These are phyloP conservation scores for Daphoenositta chrysoptera DNA, from an alignment of 2,113 vertebrate genomes.

Conservation along the genomic window DNA sequence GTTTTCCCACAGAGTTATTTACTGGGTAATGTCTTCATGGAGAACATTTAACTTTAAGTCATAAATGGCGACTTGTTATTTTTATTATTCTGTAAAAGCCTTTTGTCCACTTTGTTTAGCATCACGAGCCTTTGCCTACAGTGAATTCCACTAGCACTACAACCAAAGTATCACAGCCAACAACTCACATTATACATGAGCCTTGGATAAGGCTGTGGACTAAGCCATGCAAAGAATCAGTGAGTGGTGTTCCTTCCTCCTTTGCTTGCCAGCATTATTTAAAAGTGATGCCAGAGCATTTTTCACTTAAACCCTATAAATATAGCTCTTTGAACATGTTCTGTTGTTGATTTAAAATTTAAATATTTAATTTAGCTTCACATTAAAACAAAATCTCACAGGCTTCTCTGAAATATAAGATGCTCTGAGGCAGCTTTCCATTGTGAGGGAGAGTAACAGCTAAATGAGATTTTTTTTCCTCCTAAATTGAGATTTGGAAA, in stretches of 20 bases:
- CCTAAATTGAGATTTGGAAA: conserved; percentile 44
- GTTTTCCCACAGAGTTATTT: conserved; percentile 50
- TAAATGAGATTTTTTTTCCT: not conserved
- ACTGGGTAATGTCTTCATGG: conserved; percentile 3
- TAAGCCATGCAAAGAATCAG: conserved; percentile 52
- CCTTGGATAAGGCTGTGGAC: conserved; percentile 21
- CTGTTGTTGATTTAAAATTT: conserved; percentile 64
- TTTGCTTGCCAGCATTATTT: conserved; percentile 38
- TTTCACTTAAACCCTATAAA: conserved; percentile 60
- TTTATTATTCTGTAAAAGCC: conserved; percentile 59
- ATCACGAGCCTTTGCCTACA: conserved; percentile 52
- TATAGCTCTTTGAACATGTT: conserved; percentile 53
- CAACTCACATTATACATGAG: conserved; percentile 46
- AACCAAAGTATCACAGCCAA: conserved; percentile 52
- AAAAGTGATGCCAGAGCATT: conserved; percentile 42
- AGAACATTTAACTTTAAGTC: conserved; percentile 37
- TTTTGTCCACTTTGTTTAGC: conserved; percentile 65
- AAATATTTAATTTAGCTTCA: conserved; percentile 55
- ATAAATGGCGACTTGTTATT: conserved; percentile 46
- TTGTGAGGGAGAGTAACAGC: conserved; percentile 20
- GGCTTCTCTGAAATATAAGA: conserved; percentile 24
- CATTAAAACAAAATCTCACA: conserved; percentile 40
- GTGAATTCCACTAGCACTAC: conserved; percentile 47
- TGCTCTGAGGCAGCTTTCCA: conserved; percentile 48
- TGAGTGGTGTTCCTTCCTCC: conserved; percentile 13